These are phyloP conservation scores for Philaethria dido DNA, from an alignment of 2,888 invertebrate species.

Conservation along the genomic window DNA sequence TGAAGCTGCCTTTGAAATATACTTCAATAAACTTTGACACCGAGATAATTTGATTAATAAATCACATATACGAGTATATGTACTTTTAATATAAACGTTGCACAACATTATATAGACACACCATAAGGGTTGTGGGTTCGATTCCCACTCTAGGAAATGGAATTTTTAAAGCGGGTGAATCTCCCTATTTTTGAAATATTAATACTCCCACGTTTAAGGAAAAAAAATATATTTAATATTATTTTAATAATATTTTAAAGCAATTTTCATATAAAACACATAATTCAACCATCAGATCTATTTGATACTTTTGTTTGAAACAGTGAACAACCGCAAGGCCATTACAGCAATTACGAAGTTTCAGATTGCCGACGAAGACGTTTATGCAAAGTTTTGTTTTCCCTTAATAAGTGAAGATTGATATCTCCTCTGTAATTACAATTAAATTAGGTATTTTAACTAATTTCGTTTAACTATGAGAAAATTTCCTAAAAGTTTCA, in stretches of 20 bases:
- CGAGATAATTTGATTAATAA: too few relatives aligned
- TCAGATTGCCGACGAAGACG: constrained; percentile 18
- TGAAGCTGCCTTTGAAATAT: too few relatives aligned
- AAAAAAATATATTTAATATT: too few relatives aligned
- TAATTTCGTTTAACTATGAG: background rate
- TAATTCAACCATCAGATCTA: constrained; percentile 3
- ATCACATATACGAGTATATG: too few relatives aligned
- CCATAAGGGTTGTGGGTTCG: too few relatives aligned
- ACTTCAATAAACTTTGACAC: too few relatives aligned
- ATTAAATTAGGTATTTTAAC: constrained; percentile 20
- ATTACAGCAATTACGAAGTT: constrained; percentile 25
- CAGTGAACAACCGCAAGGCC: constrained; percentile 19
- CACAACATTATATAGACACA: too few relatives aligned
- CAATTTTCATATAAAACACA: constrained; percentile 4
- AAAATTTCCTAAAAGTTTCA: background rate
- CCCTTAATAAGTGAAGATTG: constrained; percentile 24
- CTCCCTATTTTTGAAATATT: too few relatives aligned
- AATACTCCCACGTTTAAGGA: too few relatives aligned
- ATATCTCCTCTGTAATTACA: constrained; percentile 19
- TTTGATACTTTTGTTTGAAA: constrained; percentile 17
- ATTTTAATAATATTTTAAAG: background rate
- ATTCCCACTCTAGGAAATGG: too few relatives aligned
- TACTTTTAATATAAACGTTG: too few relatives aligned
- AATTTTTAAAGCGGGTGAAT: too few relatives aligned
- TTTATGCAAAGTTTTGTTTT: constrained; percentile 26